Base-by-base conservation (phyloP, 2,888 invertebrate genomes). In the Microchrysa polita region DNA sequence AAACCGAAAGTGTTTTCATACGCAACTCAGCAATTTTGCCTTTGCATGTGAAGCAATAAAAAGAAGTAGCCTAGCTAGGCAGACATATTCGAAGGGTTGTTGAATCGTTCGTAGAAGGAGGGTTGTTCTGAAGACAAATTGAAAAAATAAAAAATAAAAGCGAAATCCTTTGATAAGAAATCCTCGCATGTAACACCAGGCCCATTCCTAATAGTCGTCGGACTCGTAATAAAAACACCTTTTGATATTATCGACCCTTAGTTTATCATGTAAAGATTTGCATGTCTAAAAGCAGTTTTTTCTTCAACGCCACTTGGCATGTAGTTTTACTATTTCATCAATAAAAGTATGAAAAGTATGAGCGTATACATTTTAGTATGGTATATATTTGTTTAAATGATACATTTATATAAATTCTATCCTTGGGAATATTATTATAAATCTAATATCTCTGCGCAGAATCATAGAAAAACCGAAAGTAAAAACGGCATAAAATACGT, bases 241-340 rank as follows among this genome's bases (percentile, higher is more conserved):
- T 63, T 18, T 7, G 65, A 65, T 65, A 18, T 65, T 65, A 65
- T 65, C 65, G 48, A n/a, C 22, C 23, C 22, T 48, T 48, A 12
- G 27, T 65, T 65, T 48, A 65, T 65, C 34, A 65, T 65, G 48
- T 22, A 23, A 48, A 22, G 65, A 65, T 65, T 48, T 65, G 65
- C 65, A 65, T 65, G 65, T 65, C 16, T 20, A 44, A 42, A 5
- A 48, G 20, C n/a, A 65, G 23, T 65, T 65, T 48, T 48, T 34
- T 65, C n/a, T 48, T 34, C 5, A 61, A 34, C 61, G 61, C 61
- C 61, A 61, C 61, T 61, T 61, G 5, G 40, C 34, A 61, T 61
- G 5, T 61, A 40, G 14, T 34, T 61, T 5, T 34, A 9, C 40
- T 40, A 61, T 40, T n/a, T 18, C 12, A 4, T 61, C 40, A 61